Percentiles rank a stretch among this genome's conserved stretches.
Evolutionary conservation across 2,888 invertebrate species (phyloP).

Genomic region (Piscicola geometra): DNA sequence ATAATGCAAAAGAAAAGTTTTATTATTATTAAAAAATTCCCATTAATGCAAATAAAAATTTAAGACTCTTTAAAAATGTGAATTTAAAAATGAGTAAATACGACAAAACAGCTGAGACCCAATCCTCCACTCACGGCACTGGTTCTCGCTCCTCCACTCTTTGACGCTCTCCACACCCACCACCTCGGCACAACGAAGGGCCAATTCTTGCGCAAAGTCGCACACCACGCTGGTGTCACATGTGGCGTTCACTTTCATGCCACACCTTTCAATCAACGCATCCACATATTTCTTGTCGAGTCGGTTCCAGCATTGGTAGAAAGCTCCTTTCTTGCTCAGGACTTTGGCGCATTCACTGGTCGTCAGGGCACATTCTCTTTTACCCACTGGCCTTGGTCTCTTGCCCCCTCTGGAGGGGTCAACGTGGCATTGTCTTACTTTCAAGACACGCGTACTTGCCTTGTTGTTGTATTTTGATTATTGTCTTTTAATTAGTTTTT

Average conservation of each 20-base stretch:
- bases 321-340: not conserved
- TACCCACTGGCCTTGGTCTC: not conserved
- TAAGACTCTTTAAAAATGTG: too few relatives aligned
- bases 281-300: not conserved
- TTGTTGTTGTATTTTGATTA: too few relatives aligned
- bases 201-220: not conserved
- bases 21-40: too few relatives aligned
- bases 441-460: too few relatives aligned
- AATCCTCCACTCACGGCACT: not conserved
- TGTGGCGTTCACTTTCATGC: not conserved
- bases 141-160: not conserved
- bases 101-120: not conserved
- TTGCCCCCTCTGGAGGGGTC: not conserved
- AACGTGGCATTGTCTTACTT: too few relatives aligned
- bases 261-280: not conserved
- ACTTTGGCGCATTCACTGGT: not conserved
- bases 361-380: not conserved
- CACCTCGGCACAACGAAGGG: not conserved
- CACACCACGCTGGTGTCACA: not conserved
- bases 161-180: conserved; percentile 1
- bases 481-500: too few relatives aligned
- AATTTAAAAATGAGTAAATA: too few relatives aligned
- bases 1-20: too few relatives aligned
- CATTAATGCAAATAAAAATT: too few relatives aligned
- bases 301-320: not conserved